Base-by-base conservation (phyloP, 2,888 invertebrate species). In the Patella ulyssiponensis region DNA sequence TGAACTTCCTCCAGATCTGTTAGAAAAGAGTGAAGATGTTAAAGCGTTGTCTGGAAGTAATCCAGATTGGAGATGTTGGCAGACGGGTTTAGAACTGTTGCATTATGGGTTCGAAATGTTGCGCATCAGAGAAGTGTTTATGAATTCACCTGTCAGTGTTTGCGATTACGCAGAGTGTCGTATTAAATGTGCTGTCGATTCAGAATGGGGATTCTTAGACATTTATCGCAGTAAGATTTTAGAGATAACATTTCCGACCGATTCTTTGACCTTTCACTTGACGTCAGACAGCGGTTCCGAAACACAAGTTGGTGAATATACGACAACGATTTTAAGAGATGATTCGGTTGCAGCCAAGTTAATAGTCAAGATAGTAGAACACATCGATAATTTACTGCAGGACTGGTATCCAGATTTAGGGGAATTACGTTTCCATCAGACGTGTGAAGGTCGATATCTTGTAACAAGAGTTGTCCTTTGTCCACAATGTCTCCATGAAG, bases 361-460 rank as follows among this genome's bases (percentile, higher is more conserved):
- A 20, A 75, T 90, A 72, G 96, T 98, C 0, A 92, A 98, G 53
- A 94, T 97, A 3, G 97, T 98, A 0, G 98, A 98, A 91, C 98
- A 98, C 90, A 96, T 99, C 81, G 99, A 99, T 92, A 95, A 98
- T 75, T 93, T 99, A 73, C 93, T 99, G 0, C 99, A 99, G 91
- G 99, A 99, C 92, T 99, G 98, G 98, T 98, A 98, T 91, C 98
- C 98, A 0, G 76, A 76, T 96, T 51, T 76, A 77, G 98, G 98
- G 27, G 88, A 88, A 75, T 98, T 98, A 0, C 94, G 99, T 69
- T 99, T 99, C 92, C 97, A 98, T 3, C 99, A 99, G 91, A 98
- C 98, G 0, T 98, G 98, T 0, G 98, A 98, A 82, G 99, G 99
- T 0, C 95, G 97, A 86, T 96, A 98, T 91, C 93, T 99, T 64